Base-by-base conservation (phyloP, 2,888 invertebrate species). In the Saturnia pavonia region DNA sequence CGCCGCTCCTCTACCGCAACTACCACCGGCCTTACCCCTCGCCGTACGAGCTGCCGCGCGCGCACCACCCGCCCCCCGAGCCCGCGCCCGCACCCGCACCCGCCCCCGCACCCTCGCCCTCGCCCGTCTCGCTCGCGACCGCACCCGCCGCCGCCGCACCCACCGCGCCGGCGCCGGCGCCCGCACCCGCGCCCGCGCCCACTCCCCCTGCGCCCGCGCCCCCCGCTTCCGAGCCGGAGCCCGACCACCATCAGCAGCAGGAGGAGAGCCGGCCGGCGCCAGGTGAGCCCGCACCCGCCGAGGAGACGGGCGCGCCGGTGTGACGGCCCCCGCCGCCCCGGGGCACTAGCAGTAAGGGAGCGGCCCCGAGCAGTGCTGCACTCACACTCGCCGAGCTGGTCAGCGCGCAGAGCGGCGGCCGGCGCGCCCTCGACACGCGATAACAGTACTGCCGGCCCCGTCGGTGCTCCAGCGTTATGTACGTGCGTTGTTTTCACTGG, bases 1-100 rank as follows among this genome's bases (percentile, higher is more conserved):
- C 93, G 80, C 87, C 89, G 74, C 82, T 82, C 76, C 87, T 82
- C 77, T 90, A 84, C 90, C 80, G 87, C 73, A 81, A 91, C 77
- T 88, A 91, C 88, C 84, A 91, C 88, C 84, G 94, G 42, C 82
- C 86, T 74, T 83, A 85, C 85, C 82, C 78, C 69, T 75, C 78
- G 69, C 78, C 79, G 40, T 79, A 79, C 79, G 77, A 78, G 69
- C 79, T 76, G 67, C 71, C 76, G 67, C 85, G 81, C 80, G 85
- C 69, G 71, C 75, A 84, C 81, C 73, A 78, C 78, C 72, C 72
- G 74, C 79, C 70, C 80, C 82, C 73, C 83, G 83, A 79, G 87
- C 74, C 77, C 71, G 27, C 69, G 67, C 63, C 16, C 66, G 69
- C 40, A 45, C 34, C 67, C 75, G 60, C 74, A 74, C 73, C 73